Conservation (phyloP, 2,113 vertebrate species). For the Lasiurus cinereus region DNA sequence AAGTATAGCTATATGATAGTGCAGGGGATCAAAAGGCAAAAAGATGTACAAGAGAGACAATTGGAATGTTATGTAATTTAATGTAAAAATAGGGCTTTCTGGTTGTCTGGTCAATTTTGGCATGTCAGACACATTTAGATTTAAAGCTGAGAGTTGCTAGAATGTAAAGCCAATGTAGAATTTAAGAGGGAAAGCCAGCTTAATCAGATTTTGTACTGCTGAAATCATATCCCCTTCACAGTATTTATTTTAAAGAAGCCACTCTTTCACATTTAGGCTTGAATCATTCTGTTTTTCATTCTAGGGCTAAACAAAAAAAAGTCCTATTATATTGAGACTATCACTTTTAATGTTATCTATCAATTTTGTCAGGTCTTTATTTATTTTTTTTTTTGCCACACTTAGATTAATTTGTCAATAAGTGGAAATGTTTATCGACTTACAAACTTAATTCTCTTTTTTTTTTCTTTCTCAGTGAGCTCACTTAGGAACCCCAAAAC, state of each 20-base stretch:
- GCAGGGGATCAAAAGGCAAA: neutral
- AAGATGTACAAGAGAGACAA: neutral
- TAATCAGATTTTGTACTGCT: neutral
- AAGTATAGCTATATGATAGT: neutral
- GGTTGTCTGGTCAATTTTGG: neutral
- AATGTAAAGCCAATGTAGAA: neutral
- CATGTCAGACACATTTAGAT: neutral
- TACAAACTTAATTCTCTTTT: neutral
- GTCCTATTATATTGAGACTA: neutral
- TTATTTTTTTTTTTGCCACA: neutral
- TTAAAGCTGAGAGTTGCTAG: neutral
- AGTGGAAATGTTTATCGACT: neutral
- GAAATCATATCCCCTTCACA: neutral
- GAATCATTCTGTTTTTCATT: neutral
- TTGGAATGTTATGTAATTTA: neutral
- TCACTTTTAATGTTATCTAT: neutral
- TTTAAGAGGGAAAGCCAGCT: neutral
- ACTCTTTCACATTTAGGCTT: neutral
- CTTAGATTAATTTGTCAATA: neutral
- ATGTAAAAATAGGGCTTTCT: neutral
- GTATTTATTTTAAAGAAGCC: neutral
- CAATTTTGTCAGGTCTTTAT: neutral
- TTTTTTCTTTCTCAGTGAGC: neutral
- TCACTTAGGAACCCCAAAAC: neutral
- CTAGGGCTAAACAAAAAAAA: neutral